A percentile compares a stretch with the other conserved stretches of the same genome.
phyloP scores from a whole-genome alignment of 92 coral and sea anemone genomes.

The Metridium senile region DNA sequence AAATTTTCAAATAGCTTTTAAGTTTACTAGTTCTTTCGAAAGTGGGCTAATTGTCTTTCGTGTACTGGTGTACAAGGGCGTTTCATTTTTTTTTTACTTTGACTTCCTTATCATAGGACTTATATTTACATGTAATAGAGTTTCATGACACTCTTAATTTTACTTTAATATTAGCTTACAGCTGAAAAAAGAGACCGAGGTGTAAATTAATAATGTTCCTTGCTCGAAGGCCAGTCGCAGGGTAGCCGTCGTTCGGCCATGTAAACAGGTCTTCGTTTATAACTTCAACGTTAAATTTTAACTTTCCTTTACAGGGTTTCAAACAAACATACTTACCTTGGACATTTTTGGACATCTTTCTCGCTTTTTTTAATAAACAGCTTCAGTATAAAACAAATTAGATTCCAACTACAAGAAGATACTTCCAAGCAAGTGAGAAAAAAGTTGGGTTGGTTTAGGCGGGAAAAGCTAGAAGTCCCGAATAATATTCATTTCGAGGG shows the following conservation, averaged over 20 bases:
- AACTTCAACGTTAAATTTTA: no score
- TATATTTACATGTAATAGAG: no score
- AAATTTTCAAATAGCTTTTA: not conserved
- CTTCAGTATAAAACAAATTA: not conserved
- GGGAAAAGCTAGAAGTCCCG: not conserved
- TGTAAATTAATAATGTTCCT: no score
- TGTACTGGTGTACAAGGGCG: not conserved
- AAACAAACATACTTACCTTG: not conserved
- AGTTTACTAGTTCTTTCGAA: not conserved
- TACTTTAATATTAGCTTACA: no score
- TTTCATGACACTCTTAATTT: no score
- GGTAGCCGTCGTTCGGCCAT: no score
- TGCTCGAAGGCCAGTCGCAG: no score
- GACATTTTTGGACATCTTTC: not conserved
- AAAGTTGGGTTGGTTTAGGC: not conserved
- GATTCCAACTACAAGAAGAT: not conserved
- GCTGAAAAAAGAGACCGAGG: no score
- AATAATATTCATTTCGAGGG: not conserved
- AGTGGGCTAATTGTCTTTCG: no score
- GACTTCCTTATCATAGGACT: not conserved
- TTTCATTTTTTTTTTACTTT: not conserved
- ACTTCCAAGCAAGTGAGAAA: not conserved
- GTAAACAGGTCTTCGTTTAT: not conserved
- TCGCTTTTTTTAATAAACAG: not conserved
- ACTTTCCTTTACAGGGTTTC: not conserved